Percentiles rank a stretch among this genome's conserved stretches.
phyloP scores from a whole-genome alignment of 2,113 vertebrate genomes.

The Callospermophilus lateralis region DNA sequence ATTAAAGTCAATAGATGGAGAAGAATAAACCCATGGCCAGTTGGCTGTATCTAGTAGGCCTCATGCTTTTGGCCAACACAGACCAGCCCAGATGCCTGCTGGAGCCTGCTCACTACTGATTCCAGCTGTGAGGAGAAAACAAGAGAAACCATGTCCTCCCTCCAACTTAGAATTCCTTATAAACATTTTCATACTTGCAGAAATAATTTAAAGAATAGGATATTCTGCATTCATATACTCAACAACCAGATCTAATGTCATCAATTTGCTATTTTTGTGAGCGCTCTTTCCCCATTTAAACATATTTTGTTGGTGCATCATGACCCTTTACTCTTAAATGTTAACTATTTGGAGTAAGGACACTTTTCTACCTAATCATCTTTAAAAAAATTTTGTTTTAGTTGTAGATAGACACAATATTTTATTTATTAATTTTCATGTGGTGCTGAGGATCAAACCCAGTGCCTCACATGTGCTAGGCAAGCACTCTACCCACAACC shows the following conservation, averaged over 20 bases:
- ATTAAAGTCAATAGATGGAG: not conserved
- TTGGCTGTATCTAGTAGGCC: not conserved
- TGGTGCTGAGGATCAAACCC: too few relatives aligned
- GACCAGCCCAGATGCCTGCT: not conserved
- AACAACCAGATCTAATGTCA: not conserved
- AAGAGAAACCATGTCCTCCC: not conserved
- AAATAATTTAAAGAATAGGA: not conserved
- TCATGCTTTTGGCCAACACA: not conserved
- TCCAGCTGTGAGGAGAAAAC: not conserved
- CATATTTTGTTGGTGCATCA: not conserved
- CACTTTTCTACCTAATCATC: not conserved
- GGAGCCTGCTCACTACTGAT: not conserved
- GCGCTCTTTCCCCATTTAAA: not conserved
- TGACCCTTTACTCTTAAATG: not conserved
- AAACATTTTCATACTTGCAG: conserved; percentile 7
- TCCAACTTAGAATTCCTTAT: not conserved
- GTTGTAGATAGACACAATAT: too few relatives aligned
- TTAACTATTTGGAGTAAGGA: conserved; percentile 17
- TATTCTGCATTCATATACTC: not conserved
- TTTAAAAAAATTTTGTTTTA: too few relatives aligned
- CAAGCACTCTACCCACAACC: too few relatives aligned
- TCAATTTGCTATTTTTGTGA: conserved; percentile 16
- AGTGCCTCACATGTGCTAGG: too few relatives aligned
- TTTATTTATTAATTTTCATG: too few relatives aligned
- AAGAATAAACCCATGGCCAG: not conserved